A percentile compares a stretch with the other conserved stretches of the same genome.
phyloP scores from a whole-genome alignment of 2,797 vertebrate species.

The Moxostoma hubbsi region DNA sequence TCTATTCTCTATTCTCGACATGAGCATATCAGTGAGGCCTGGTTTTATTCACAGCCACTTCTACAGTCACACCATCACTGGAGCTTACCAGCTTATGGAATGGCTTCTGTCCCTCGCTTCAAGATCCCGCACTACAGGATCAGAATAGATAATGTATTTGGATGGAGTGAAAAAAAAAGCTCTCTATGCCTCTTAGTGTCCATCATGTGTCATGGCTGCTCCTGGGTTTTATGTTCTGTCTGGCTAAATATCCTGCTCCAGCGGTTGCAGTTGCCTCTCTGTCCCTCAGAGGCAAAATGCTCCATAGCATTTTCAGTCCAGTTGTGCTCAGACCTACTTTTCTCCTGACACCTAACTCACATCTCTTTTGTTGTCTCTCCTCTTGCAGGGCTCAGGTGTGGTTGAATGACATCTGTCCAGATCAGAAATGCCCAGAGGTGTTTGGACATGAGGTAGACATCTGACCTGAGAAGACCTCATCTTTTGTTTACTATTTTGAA shows the following conservation, averaged over 20 bases:
- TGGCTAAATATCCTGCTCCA: slow-evolving; percentile 80
- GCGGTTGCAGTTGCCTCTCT: slow-evolving; percentile 69
- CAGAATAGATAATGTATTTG: slow-evolving; percentile 58
- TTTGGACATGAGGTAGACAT: slow-evolving; percentile 61
- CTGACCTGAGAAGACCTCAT: slow-evolving; percentile 54
- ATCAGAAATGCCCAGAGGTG: slow-evolving; percentile 57
- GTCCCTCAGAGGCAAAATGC: slow-evolving; percentile 75
- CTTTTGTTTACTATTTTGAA: slow-evolving; percentile 27
- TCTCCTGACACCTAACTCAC: slow-evolving; percentile 49
- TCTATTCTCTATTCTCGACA: not conserved
- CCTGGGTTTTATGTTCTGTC: slow-evolving; percentile 78
- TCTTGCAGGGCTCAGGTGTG: slow-evolving; percentile 72
- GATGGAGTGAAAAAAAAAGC: slow-evolving; percentile 55
- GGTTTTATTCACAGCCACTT: slow-evolving; percentile 14
- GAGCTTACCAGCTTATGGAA: slow-evolving; percentile 28
- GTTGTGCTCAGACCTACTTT: slow-evolving; percentile 52
- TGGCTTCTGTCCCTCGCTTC: slow-evolving; percentile 44
- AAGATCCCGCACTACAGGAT: slow-evolving; percentile 46
- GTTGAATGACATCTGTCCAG: slow-evolving; percentile 76
- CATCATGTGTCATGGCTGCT: slow-evolving; percentile 79
- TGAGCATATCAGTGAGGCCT: slow-evolving; percentile 4
- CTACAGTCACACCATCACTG: slow-evolving; percentile 23
- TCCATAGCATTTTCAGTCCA: slow-evolving; percentile 64
- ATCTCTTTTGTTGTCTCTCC: slow-evolving; percentile 31
- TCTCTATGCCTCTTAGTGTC: slow-evolving; percentile 68